Evolutionary conservation across 1,140 invertebrate species (phyloP), one percentile per base, ranked within the genome.

Genomic region (honey bee (Apis mellifera)): DNA sequence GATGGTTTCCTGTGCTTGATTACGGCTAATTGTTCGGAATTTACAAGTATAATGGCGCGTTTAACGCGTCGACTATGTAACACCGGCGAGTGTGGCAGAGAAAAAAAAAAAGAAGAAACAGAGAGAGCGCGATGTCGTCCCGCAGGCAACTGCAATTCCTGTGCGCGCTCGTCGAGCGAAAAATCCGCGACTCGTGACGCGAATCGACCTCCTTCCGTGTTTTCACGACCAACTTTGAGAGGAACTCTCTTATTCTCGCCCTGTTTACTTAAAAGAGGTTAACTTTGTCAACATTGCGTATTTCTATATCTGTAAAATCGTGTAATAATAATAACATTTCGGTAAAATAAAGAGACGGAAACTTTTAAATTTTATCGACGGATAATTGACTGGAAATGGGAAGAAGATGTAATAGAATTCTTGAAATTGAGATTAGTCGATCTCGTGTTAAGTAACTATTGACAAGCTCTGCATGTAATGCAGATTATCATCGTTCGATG

Each of bases 21-120:
- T 93, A 92, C 92, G 89, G 91, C 90, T 94, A 93, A 94, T 94
- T 94, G 92, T 93, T 93, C 89, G 86, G 84, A 91, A 94, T 94
- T 93, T 93, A 93, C 92, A 94, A 94, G 93, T 94, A 94, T 93
- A 94, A 93, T 93, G 84, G 89, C 85, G 84, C 90, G 89, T 86
- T 91, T 92, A 91, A 92, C 87, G 91, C 88, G 90, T 78, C 76
- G 90, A 87, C 91, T 92, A 92, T 92, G 88, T 92, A 93, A 93
- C 90, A 87, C 89, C 88, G 90, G 86, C 86, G 83, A 84, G 82
- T 79, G 66, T 19, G 26, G 1, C 9, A 32, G 71, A 74, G 3
- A 48, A 70, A 32, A 60, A n/a, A n/a, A n/a, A n/a, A n/a, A n/a
- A n/a, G n/a, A n/a, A n/a, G n/a, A n/a, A 11, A 15, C 21, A 55